A percentile compares a stretch with the other conserved stretches of the same genome.
Conservation (phyloP, 2,113 vertebrate species). For the Dromaius novaehollandiae region DNA sequence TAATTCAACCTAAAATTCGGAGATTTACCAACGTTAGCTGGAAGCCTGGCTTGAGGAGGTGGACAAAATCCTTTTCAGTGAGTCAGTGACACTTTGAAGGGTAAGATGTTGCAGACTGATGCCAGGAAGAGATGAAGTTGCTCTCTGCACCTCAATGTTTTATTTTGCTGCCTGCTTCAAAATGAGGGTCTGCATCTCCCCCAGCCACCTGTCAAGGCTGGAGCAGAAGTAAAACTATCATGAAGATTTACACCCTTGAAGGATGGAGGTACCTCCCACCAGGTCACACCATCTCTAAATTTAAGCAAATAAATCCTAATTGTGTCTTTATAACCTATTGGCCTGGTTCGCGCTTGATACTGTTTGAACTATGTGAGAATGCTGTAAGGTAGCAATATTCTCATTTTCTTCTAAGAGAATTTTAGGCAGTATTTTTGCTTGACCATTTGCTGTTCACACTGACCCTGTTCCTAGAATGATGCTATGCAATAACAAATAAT, state of each 20-base stretch:
- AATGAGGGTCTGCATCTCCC: neutral
- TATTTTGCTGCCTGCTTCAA: neutral
- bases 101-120: conserved; percentile 12
- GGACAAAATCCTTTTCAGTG: conserved; percentile 23
- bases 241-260: neutral
- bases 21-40: neutral
- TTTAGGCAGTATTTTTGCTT: conserved; percentile 3
- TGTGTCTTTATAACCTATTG: neutral
- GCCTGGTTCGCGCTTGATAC: neutral
- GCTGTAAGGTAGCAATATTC: neutral
- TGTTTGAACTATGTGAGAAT: neutral
- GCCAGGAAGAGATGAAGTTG: neutral
- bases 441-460: conserved; percentile 8
- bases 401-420: neutral
- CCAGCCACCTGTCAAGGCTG: neutral
- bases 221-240: neutral
- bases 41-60: conserved; percentile 8
- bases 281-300: neutral
- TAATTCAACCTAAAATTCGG: neutral
- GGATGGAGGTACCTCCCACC: neutral
- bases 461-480: conserved; percentile 4
- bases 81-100: conserved; percentile 41
- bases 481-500: conserved; percentile 5
- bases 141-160: neutral
- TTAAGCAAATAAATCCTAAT: neutral